These are phyloP conservation scores for Lasioglossum morio DNA, from an alignment of 2,888 invertebrate genomes.

Conservation along the genomic window DNA sequence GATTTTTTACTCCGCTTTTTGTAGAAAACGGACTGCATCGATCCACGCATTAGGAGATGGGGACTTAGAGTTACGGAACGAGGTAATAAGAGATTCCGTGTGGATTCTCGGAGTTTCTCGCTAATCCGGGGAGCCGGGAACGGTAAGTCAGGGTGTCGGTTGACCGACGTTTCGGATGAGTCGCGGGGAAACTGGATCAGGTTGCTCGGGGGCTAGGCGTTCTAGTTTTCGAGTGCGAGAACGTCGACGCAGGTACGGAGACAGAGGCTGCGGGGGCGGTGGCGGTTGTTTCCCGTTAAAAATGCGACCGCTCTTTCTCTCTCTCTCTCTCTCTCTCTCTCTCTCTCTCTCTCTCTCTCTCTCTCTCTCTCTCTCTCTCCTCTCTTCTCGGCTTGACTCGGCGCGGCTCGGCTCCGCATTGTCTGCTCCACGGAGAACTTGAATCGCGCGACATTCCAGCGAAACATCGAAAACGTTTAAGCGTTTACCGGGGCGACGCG, in stretches of 20 bases:
- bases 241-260: conserved; percentile 43
- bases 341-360: not conserved
- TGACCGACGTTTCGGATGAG: conserved; percentile 52
- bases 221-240: conserved; percentile 55
- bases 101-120: not conserved
- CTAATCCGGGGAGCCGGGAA: not conserved
- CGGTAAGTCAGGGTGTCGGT: conserved; percentile 20
- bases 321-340: not conserved
- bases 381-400: not conserved
- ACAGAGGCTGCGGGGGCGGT: not conserved
- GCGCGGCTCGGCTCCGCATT: conserved; percentile 23
- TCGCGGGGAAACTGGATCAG: conserved; percentile 55
- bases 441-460: conserved; percentile 40
- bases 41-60: not conserved
- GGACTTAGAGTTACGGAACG: not conserved
- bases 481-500: conserved; percentile 25
- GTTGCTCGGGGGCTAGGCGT: conserved; percentile 51
- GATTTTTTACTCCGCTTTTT: not conserved
- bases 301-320: conserved; percentile 37
- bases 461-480: conserved; percentile 58
- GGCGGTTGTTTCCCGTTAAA: conserved; percentile 49
- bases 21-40: not conserved
- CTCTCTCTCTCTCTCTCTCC: not conserved
- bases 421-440: conserved; percentile 33
- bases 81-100: not conserved